A percentile compares a stretch with the other conserved stretches of the same genome.
These are phyloP conservation scores for Aphaenogaster rudis DNA, from an alignment of 1,140 invertebrate genomes.

Conservation along the genomic window DNA sequence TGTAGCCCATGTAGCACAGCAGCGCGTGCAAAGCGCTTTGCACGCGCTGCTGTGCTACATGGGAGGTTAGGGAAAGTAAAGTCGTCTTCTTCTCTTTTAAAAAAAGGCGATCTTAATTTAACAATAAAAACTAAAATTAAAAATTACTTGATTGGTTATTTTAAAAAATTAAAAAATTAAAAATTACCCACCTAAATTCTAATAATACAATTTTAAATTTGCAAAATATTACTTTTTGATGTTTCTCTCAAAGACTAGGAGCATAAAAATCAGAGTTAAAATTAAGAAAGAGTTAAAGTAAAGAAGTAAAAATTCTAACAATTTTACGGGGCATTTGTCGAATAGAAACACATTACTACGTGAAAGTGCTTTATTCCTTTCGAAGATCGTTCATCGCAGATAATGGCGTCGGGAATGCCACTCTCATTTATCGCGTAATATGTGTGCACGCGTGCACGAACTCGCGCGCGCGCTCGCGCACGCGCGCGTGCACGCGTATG, in stretches of 20 bases:
- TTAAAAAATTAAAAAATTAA: not conserved
- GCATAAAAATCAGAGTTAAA: too few species aligned
- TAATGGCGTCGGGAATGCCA: slow-evolving; percentile 77
- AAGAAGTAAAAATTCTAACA: not conserved
- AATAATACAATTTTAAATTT: not conserved
- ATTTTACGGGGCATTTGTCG: not conserved
- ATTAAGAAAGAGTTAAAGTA: not conserved
- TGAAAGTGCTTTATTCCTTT: slow-evolving; percentile 80
- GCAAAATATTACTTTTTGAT: not conserved
- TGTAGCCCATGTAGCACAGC: too few species aligned
- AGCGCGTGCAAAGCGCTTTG: too few species aligned
- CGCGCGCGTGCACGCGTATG: slow-evolving; percentile 21
- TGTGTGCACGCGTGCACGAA: slow-evolving; percentile 71
- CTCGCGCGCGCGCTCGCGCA: slow-evolving; percentile 51
- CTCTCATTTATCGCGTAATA: slow-evolving; percentile 73
- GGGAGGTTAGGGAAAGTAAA: too few species aligned
- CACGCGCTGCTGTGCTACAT: too few species aligned
- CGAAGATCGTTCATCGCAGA: slow-evolving; percentile 78
- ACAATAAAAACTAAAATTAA: not conserved
- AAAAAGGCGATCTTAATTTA: not conserved
- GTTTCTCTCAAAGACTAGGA: not conserved
- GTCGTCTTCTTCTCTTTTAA: not conserved
- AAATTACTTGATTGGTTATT: not conserved
- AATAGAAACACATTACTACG: slow-evolving; percentile 74
- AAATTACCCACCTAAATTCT: not conserved